Conservation (phyloP, 2,113 vertebrate genomes). For the Euleptes europaea region DNA sequence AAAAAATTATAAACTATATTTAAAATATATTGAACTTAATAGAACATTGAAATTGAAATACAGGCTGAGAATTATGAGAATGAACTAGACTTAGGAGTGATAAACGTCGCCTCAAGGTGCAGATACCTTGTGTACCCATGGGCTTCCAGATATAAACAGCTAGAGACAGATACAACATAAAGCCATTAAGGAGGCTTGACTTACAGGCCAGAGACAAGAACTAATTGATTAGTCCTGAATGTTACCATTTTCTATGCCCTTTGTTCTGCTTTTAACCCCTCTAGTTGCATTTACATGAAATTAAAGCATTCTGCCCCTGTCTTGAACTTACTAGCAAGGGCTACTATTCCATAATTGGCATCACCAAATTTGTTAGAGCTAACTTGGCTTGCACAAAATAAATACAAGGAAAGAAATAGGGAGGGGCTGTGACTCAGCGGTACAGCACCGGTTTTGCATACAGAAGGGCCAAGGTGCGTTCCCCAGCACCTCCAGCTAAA, state of each 20-base stretch:
- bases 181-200: not conserved
- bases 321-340: not conserved
- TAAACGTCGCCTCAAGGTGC: not conserved
- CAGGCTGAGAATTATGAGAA: conserved; percentile 9
- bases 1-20: too few species aligned
- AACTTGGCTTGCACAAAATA: too few species aligned
- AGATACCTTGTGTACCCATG: not conserved
- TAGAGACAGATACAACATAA: not conserved
- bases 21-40: too few species aligned
- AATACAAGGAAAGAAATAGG: too few species aligned
- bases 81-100: not conserved
- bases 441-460: too few species aligned
- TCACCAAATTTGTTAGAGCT: too few species aligned
- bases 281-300: too few species aligned
- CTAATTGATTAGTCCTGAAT: not conserved
- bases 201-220: not conserved
- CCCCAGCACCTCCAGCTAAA: too few species aligned
- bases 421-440: too few species aligned
- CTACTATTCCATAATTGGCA: not conserved
- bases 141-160: not conserved
- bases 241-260: not conserved
- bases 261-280: not conserved
- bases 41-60: not conserved
- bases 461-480: too few species aligned
- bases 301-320: too few species aligned